phyloP scores from a whole-genome alignment of 2,888 invertebrate genomes.

The Heliconius aoede region DNA sequence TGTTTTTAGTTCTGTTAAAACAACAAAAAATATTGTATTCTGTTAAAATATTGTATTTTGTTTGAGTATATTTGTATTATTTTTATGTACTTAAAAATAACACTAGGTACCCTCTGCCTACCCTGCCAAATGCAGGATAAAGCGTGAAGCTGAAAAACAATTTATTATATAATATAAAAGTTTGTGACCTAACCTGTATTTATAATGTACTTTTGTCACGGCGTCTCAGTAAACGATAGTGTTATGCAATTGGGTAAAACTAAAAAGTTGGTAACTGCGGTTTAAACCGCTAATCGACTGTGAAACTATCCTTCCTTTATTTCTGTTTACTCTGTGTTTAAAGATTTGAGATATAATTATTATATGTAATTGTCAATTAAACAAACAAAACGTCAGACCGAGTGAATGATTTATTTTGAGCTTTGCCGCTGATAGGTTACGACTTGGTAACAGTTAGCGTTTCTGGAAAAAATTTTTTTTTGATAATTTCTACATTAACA shows the following conservation, averaged over 20 bases:
- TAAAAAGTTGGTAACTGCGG: slow-evolving; percentile 39
- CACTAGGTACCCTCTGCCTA: too few relatives aligned
- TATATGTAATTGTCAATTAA: not conserved
- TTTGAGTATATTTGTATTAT: not conserved
- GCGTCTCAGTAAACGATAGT: slow-evolving; percentile 59
- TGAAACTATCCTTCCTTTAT: slow-evolving; percentile 43
- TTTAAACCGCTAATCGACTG: slow-evolving; percentile 43
- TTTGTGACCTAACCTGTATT: not conserved
- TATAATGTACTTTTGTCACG: slow-evolving; percentile 41
- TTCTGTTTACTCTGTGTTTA: slow-evolving; percentile 31
- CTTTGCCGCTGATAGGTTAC: too few relatives aligned
- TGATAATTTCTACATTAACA: too few relatives aligned
- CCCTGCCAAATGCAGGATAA: too few relatives aligned
- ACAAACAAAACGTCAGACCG: not conserved
- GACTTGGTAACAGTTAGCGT: too few relatives aligned
- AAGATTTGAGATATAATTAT: not conserved
- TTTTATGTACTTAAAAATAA: too few relatives aligned
- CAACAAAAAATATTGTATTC: too few relatives aligned
- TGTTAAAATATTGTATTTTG: too few relatives aligned
- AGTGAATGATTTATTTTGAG: too few relatives aligned
- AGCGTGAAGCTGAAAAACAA: not conserved
- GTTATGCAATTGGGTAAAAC: slow-evolving; percentile 59
- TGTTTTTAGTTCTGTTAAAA: not conserved
- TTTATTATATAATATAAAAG: not conserved
- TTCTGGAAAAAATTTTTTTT: too few relatives aligned